Conservation (phyloP, 2,797 vertebrate genomes). For the Melanogrammus aeglefinus region DNA sequence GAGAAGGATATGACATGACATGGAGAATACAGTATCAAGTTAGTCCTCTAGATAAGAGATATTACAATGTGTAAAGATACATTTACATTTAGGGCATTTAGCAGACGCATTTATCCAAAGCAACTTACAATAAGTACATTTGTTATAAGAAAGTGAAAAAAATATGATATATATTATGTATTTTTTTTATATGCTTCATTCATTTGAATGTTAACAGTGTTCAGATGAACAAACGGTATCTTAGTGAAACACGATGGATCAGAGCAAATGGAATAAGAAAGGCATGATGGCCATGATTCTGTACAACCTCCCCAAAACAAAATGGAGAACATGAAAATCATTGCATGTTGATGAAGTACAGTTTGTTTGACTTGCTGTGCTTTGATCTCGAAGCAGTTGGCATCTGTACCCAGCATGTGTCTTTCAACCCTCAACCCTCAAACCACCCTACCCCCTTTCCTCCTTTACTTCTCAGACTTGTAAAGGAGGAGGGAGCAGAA, state of each 20-base stretch:
- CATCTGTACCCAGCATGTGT: background rate
- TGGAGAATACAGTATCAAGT: background rate
- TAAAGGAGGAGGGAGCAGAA: slow-evolving; percentile 41
- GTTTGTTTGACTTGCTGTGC: background rate
- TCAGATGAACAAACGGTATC: background rate
- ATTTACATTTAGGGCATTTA: too few species aligned
- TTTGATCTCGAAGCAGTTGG: background rate
- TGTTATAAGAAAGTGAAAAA: too few species aligned
- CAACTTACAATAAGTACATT: background rate
- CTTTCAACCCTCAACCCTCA: slow-evolving; percentile 1
- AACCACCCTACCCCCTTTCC: background rate
- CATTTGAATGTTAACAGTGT: background rate
- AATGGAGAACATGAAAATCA: background rate
- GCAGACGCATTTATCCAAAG: too few species aligned
- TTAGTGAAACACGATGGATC: background rate
- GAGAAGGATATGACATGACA: background rate
- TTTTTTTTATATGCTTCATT: background rate
- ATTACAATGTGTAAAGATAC: background rate
- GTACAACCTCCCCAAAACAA: background rate
- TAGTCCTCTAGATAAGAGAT: background rate
- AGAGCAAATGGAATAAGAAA: background rate
- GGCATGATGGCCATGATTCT: background rate
- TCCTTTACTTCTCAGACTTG: slow-evolving; percentile 48
- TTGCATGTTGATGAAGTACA: background rate
- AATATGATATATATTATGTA: background rate